Evolutionary conservation across 2,113 vertebrate genomes (phyloP).

Genomic region (Aptenodytes patagonicus): DNA sequence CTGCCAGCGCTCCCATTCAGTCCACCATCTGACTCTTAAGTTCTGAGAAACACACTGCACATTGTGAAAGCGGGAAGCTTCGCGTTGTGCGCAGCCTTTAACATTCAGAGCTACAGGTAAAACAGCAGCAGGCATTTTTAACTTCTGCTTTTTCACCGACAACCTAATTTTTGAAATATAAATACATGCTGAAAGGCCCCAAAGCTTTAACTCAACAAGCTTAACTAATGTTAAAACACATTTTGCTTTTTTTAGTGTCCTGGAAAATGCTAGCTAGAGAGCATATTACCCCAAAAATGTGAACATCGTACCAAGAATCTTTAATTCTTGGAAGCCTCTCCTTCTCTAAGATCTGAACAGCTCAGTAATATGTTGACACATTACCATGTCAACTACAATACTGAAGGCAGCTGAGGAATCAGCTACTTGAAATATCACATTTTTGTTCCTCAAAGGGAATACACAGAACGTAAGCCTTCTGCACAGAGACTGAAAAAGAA

Average conservation of each 20-base stretch:
- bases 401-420: neutral
- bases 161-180: neutral
- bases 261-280: neutral
- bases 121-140: neutral
- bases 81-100: neutral
- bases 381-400: neutral
- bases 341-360: neutral
- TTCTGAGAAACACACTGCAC: neutral
- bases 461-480: neutral
- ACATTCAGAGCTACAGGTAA: neutral
- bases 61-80: fast-evolving
- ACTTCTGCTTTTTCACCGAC: neutral
- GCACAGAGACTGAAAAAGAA: neutral
- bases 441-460: neutral
- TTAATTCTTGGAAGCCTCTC: neutral
- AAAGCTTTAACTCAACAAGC: neutral
- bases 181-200: neutral
- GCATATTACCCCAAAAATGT: neutral
- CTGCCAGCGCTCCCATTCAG: neutral
- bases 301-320: neutral
- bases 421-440: neutral
- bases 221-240: neutral
- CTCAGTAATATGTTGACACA: neutral
- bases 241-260: neutral
- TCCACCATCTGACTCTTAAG: neutral